phyloP scores from a whole-genome alignment of 2,113 vertebrate genomes.

The Caracal caracal region DNA sequence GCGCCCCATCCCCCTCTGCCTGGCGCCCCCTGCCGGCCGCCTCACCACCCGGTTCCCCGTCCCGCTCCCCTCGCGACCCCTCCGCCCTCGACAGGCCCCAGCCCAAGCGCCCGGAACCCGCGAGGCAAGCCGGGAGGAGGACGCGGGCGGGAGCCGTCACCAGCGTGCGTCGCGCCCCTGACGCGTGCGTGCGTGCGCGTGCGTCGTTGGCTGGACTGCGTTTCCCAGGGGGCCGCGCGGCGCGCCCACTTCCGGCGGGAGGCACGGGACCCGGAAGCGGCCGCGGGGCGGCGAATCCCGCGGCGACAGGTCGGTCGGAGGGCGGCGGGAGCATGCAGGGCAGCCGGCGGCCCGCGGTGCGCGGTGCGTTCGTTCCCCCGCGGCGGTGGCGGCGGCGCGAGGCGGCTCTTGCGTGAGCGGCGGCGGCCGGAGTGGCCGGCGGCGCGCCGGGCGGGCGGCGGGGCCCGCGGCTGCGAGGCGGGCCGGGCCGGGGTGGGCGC shows the following conservation, averaged over 20 bases:
- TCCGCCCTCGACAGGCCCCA: not conserved
- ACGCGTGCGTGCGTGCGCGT: not conserved
- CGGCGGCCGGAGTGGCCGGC: not conserved
- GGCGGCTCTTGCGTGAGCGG: constrained; percentile 55
- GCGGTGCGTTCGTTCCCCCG: constrained; percentile 18
- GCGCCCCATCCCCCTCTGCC: not conserved
- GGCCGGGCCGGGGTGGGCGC: not conserved
- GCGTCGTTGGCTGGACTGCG: not conserved
- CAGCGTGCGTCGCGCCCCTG: not conserved
- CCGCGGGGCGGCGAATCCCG: constrained; percentile 46
- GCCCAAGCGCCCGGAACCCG: accelerated
- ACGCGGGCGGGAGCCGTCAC: not conserved
- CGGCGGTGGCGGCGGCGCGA: constrained; percentile 44
- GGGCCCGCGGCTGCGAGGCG: not conserved
- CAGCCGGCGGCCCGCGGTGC: not conserved
- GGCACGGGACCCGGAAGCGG: constrained; percentile 54
- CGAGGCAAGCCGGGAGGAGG: not conserved
- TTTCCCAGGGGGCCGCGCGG: constrained; percentile 48
- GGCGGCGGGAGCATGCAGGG: constrained; percentile 44
- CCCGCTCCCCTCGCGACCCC: not conserved
- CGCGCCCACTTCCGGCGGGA: constrained; percentile 52
- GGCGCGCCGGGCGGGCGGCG: not conserved
- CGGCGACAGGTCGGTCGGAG: constrained; percentile 43
- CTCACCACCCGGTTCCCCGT: not conserved
- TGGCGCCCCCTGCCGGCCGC: not conserved